phyloP scores from a whole-genome alignment of 2,113 vertebrate genomes.

The Podarcis muralis region DNA sequence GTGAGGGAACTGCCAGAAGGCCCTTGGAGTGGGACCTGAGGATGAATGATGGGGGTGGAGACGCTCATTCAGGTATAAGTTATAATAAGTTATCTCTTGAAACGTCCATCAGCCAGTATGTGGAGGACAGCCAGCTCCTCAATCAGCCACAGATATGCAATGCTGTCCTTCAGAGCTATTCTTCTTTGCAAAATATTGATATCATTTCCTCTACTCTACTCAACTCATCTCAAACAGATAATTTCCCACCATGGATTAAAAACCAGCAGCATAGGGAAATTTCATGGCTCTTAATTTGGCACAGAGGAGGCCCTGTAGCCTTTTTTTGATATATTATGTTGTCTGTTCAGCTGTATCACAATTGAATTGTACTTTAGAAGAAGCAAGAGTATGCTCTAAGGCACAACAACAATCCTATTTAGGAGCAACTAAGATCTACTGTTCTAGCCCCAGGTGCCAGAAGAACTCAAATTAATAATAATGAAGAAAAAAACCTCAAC shows the following conservation, averaged over 20 bases:
- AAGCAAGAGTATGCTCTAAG: conserved; percentile 56
- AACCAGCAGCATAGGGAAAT: conserved; percentile 51
- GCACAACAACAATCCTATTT: conserved; percentile 60
- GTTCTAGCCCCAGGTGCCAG: conserved; percentile 31
- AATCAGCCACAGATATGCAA: conserved; percentile 18
- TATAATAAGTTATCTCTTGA: background rate
- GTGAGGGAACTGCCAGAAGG: too few relatives aligned
- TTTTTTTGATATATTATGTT: conserved; percentile 51
- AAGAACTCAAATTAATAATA: conserved; percentile 50
- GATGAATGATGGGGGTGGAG: too few relatives aligned
- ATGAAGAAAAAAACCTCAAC: background rate
- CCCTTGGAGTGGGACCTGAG: too few relatives aligned
- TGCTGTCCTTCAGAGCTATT: conserved; percentile 43
- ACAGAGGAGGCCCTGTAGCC: conserved; percentile 34
- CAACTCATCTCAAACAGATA: conserved; percentile 3
- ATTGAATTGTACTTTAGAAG: conserved; percentile 66
- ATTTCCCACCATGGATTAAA: conserved; percentile 55
- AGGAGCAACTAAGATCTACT: conserved; percentile 55
- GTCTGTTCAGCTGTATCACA: conserved; percentile 51
- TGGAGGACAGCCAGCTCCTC: conserved; percentile 24
- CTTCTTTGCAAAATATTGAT: conserved; percentile 45
- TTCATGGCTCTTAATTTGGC: conserved; percentile 42
- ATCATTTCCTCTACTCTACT: conserved; percentile 48
- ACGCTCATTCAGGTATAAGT: too few relatives aligned
- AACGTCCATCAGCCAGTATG: conserved; percentile 31